Percentiles rank a stretch among this genome's conserved stretches.
Evolutionary conservation across 2,888 invertebrate genomes (phyloP).

Genomic region (Tortrix viridana): DNA sequence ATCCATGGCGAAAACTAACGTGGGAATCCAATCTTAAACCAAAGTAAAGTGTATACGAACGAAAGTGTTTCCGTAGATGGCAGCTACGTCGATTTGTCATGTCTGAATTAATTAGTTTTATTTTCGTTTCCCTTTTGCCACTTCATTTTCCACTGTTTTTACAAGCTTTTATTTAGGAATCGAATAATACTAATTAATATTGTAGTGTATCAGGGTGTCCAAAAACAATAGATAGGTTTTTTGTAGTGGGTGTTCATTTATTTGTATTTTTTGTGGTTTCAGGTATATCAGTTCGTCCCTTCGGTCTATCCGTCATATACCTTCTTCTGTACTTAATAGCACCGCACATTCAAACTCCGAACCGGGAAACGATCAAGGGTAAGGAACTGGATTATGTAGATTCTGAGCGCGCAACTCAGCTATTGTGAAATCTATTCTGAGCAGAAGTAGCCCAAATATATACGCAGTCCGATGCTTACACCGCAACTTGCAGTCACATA

Average conservation of each 20-base stretch:
- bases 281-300: constrained; percentile 93
- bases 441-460: constrained; percentile 17
- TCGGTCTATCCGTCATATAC: constrained; percentile 91
- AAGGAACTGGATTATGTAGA: constrained; percentile 45
- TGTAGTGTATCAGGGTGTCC: too few species aligned
- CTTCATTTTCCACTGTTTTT: constrained; percentile 44
- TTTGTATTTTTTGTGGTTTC: constrained; percentile 61
- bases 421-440: constrained; percentile 21
- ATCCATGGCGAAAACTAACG: too few species aligned
- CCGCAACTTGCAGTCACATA: background rate
- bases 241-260: too few species aligned
- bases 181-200: too few species aligned
- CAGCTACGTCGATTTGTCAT: constrained; percentile 58
- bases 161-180: too few species aligned
- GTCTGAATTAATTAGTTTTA: constrained; percentile 56
- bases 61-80: constrained; percentile 1
- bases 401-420: background rate
- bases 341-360: constrained; percentile 90
- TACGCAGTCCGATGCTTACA: constrained; percentile 16
- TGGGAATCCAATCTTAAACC: too few species aligned
- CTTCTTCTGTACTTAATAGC: constrained; percentile 90
- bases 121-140: constrained; percentile 39
- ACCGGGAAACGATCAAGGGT: constrained; percentile 86
- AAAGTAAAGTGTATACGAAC: too few species aligned
- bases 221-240: too few species aligned